Conservation (phyloP, 2,113 vertebrate species). For the Calonectris borealis region DNA sequence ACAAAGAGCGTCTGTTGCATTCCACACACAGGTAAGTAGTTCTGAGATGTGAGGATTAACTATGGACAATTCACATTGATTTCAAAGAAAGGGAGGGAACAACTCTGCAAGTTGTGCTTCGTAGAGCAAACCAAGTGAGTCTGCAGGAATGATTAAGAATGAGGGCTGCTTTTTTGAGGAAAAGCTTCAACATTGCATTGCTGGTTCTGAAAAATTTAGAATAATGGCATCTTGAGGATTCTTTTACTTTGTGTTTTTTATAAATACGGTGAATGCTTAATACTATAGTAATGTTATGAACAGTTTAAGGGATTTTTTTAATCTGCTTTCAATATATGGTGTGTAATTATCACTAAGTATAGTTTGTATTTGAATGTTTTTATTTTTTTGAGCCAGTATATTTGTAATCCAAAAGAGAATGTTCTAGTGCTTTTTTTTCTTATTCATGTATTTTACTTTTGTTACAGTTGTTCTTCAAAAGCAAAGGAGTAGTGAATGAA, state of each 20-base stretch:
- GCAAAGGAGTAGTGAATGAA: slow-evolving; percentile 89
- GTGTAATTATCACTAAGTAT: neutral
- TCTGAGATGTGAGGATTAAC: neutral
- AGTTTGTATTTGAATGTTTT: neutral
- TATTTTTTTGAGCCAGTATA: neutral
- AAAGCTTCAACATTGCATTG: neutral
- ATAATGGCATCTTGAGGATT: neutral
- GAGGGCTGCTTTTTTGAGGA: neutral
- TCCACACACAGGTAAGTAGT: slow-evolving; percentile 89
- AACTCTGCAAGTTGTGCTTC: neutral
- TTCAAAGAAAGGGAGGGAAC: neutral
- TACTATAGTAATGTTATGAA: neutral
- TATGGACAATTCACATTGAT: neutral
- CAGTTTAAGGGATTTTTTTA: neutral
- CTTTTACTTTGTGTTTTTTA: neutral
- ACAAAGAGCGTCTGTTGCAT: slow-evolving; percentile 93
- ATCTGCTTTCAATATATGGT: neutral
- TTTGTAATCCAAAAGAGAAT: neutral
- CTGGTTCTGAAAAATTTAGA: neutral
- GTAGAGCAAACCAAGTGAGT: neutral
- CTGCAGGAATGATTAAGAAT: neutral
- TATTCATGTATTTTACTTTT: neutral
- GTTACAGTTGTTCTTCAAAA: slow-evolving; percentile 94
- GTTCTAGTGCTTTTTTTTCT: neutral
- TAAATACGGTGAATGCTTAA: neutral